phyloP scores from a whole-genome alignment of 2,113 vertebrate species.

The Hippocampus comes region DNA sequence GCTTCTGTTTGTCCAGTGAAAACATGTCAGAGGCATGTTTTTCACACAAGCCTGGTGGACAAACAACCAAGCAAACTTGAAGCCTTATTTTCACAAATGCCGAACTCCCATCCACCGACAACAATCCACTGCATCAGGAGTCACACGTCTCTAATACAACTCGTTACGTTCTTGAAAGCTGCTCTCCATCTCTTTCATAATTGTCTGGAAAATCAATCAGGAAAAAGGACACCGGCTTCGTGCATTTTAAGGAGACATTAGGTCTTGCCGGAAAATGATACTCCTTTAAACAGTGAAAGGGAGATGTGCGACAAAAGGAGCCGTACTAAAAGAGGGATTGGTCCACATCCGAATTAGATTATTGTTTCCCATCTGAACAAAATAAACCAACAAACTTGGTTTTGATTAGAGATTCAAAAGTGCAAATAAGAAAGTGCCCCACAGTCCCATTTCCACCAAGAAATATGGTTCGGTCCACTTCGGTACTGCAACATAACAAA shows the following conservation, averaged over 20 bases:
- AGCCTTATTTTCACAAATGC: conserved; percentile 17
- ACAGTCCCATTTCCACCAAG: too few species aligned
- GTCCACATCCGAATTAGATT: too few species aligned
- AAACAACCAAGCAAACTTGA: conserved; percentile 20
- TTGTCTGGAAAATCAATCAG: neutral
- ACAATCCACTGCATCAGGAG: conserved; percentile 14
- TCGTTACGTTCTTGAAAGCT: neutral
- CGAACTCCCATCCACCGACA: conserved; percentile 21
- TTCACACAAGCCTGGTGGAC: conserved; percentile 18
- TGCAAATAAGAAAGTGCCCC: too few species aligned
- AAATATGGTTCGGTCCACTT: too few species aligned
- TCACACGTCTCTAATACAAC: conserved; percentile 5
- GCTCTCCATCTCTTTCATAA: neutral
- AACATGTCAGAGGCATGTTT: conserved; percentile 23
- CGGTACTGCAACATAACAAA: too few species aligned
- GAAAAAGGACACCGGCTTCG: neutral
- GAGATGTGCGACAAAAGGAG: too few species aligned
- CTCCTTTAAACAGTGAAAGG: too few species aligned
- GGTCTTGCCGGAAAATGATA: too few species aligned
- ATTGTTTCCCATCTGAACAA: too few species aligned
- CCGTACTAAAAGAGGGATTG: too few species aligned
- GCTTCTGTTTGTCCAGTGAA: conserved; percentile 41
- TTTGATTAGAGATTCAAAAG: too few species aligned
- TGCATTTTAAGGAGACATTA: neutral
- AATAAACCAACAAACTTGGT: too few species aligned